phyloP scores from a whole-genome alignment of 2,113 vertebrate species.

The Notarius quadriscutis region DNA sequence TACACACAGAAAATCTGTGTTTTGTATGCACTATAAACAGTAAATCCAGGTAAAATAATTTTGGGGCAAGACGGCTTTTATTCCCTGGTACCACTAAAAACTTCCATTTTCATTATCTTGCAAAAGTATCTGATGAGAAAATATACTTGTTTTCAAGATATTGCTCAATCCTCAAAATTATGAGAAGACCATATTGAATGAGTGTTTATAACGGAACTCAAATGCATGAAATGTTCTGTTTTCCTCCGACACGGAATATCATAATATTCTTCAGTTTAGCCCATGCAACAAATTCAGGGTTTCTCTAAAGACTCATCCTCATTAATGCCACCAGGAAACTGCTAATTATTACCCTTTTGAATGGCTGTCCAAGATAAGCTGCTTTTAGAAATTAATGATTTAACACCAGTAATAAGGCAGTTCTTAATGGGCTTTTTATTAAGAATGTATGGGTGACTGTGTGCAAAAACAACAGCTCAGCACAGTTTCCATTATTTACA shows the following conservation, averaged over 20 bases:
- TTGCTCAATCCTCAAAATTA: background rate
- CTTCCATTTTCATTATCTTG: slow-evolving; percentile 48
- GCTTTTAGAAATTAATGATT: slow-evolving; percentile 53
- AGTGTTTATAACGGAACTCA: slow-evolving; percentile 45
- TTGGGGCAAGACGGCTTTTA: background rate
- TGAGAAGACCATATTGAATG: slow-evolving; percentile 35
- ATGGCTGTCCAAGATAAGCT: slow-evolving; percentile 52
- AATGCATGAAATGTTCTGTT: slow-evolving; percentile 9
- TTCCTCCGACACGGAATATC: slow-evolving; percentile 28
- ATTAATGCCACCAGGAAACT: slow-evolving; percentile 46
- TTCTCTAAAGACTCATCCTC: slow-evolving; percentile 36
- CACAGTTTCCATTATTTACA: slow-evolving; percentile 52
- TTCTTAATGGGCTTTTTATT: slow-evolving; percentile 51
- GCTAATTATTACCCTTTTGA: slow-evolving; percentile 52
- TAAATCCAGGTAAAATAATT: slow-evolving; percentile 20
- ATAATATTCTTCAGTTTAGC: slow-evolving; percentile 10
- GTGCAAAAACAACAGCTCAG: slow-evolving; percentile 50
- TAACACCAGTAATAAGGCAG: slow-evolving; percentile 48
- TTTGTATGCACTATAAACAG: slow-evolving; percentile 26
- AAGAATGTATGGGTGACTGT: slow-evolving; percentile 45
- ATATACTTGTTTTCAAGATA: background rate
- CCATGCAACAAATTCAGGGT: slow-evolving; percentile 23
- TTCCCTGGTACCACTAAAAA: slow-evolving; percentile 36
- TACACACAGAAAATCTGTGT: background rate
- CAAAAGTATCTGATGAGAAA: slow-evolving; percentile 25